Evolutionary conservation across 2,113 vertebrate species (phyloP).

Genomic region (Scopus umbretta): DNA sequence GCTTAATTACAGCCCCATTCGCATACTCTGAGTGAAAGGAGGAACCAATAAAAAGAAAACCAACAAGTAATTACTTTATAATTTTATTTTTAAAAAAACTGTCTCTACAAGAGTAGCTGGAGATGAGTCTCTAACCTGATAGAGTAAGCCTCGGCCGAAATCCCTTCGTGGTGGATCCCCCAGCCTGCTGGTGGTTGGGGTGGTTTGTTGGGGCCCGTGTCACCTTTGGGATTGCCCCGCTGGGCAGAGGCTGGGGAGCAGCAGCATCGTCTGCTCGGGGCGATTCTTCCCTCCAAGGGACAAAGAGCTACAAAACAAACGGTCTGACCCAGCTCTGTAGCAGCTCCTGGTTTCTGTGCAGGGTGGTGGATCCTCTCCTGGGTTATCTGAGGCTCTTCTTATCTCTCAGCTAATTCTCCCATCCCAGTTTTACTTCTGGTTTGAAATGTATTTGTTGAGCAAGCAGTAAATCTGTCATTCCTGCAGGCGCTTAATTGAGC

Average conservation of each 20-base stretch:
- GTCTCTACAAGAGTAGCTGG: neutral
- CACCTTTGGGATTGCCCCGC: neutral
- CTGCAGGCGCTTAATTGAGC: neutral
- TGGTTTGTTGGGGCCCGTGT: fast-evolving
- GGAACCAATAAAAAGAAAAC: neutral
- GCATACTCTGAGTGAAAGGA: constrained; percentile 31
- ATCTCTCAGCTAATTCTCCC: neutral
- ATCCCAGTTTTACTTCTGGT: neutral
- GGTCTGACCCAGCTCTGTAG: fast-evolving
- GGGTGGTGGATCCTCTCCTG: neutral
- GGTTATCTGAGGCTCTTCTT: neutral
- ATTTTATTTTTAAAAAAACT: constrained; percentile 5
- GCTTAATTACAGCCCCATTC: neutral
- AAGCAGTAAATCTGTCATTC: neutral
- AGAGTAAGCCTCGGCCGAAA: neutral
- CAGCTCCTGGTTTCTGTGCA: neutral
- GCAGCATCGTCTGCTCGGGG: fast-evolving
- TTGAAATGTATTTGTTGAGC: neutral
- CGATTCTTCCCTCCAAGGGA: neutral
- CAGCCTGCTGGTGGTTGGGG: fast-evolving
- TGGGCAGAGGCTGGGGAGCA: neutral
- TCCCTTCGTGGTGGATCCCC: neutral
- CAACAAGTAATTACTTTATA: constrained; percentile 19
- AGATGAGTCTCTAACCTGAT: neutral
- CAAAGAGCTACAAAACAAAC: neutral